Conservation (phyloP, 1,140 invertebrate genomes). For the Aplysia californica region DNA sequence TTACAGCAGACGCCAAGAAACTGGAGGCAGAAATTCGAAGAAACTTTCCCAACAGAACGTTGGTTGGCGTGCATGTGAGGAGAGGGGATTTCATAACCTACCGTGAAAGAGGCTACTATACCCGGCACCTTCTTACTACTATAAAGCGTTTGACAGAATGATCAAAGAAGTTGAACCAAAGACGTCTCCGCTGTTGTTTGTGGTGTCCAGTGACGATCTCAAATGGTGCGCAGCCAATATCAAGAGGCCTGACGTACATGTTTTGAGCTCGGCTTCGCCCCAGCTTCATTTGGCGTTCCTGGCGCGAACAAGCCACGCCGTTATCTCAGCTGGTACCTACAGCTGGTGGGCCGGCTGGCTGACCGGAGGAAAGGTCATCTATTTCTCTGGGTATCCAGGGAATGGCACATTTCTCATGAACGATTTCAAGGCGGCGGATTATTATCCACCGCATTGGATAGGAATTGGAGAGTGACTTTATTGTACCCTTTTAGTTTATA, state of each 20-base stretch:
- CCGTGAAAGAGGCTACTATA: slow-evolving; percentile 33
- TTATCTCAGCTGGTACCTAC: slow-evolving; percentile 50
- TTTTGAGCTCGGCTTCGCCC: slow-evolving; percentile 25
- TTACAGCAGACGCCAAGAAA: slow-evolving; percentile 20
- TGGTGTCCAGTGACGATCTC: slow-evolving; percentile 48
- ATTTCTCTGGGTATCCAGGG: slow-evolving; percentile 42
- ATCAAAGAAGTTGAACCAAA: slow-evolving; percentile 33
- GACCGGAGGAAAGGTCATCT: slow-evolving; percentile 56
- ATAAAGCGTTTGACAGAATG: slow-evolving; percentile 38
- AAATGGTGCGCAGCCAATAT: slow-evolving; percentile 41
- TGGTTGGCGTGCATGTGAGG: slow-evolving; percentile 46
- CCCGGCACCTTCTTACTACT: slow-evolving; percentile 41
- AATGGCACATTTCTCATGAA: slow-evolving; percentile 26
- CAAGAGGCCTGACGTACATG: slow-evolving; percentile 21
- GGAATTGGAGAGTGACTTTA: slow-evolving; percentile 2
- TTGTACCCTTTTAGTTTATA: no score
- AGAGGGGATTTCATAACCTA: slow-evolving; percentile 39
- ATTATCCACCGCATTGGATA: slow-evolving; percentile 40
- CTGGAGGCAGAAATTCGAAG: slow-evolving; percentile 4
- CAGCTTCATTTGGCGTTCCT: slow-evolving; percentile 57
- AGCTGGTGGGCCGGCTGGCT: no score
- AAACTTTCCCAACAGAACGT: background rate
- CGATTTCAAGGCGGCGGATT: slow-evolving; percentile 35
- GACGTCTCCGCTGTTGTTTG: slow-evolving; percentile 34
- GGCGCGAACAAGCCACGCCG: slow-evolving; percentile 50